A percentile compares a stretch with the other conserved stretches of the same genome.
phyloP scores from a whole-genome alignment of 30 jellyfish, hydroid and myxozoan genomes.

The Euphysa ruthae region DNA sequence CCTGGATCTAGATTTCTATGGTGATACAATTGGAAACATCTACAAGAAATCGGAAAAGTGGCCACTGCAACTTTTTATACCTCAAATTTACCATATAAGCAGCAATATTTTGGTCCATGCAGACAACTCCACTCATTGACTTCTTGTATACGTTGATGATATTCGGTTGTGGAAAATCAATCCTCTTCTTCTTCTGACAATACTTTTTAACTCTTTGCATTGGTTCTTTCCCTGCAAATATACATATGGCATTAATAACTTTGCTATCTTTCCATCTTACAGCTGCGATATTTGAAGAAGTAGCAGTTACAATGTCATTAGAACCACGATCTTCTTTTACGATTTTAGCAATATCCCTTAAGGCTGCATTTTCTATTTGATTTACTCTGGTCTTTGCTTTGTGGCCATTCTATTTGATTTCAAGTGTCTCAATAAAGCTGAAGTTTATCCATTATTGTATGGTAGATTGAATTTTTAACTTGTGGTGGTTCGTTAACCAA shows the following conservation, averaged over 20 bases:
- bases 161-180: background rate
- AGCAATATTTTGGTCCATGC: constrained; percentile 1
- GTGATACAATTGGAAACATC: too few relatives aligned
- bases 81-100: background rate
- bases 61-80: too few relatives aligned
- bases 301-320: background rate
- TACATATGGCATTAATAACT: background rate
- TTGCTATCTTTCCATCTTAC: constrained; percentile 1
- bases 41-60: too few relatives aligned
- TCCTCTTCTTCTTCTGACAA: background rate
- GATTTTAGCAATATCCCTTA: background rate
- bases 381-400: background rate
- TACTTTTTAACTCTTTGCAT: background rate
- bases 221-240: too few relatives aligned
- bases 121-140: background rate
- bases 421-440: background rate
- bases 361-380: background rate
- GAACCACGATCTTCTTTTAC: background rate
- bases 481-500: background rate
- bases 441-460: background rate
- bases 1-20: too few relatives aligned
- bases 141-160: background rate
- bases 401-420: background rate
- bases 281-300: background rate
- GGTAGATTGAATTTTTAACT: background rate